phyloP scores from a whole-genome alignment of 1,140 invertebrate genomes.

The Epicauta chinensis region DNA sequence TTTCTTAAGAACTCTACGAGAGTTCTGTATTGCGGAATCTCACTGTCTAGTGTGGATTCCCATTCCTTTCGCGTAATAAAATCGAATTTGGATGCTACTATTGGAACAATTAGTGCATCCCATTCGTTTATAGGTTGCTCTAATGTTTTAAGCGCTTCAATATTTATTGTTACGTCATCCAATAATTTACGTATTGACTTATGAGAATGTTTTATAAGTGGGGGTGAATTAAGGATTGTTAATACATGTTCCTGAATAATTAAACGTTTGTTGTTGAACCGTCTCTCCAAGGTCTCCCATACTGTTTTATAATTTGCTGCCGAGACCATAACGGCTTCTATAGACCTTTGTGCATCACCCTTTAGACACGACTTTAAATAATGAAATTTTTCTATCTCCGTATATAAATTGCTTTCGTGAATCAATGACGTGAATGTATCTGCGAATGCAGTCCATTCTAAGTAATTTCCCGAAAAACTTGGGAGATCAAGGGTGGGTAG shows the following conservation, averaged over 20 bases:
- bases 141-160: not conserved
- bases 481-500: not conserved
- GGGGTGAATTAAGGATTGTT: constrained; percentile 25
- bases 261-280: constrained; percentile 36
- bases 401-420: not conserved
- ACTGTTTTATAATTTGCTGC: constrained; percentile 33
- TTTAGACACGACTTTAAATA: too few species aligned
- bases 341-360: too few species aligned
- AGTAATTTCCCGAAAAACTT: not conserved
- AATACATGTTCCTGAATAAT: constrained; percentile 34
- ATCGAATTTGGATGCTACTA: constrained; percentile 5
- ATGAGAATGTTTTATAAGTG: constrained; percentile 21
- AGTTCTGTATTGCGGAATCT: not conserved
- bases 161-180: constrained; percentile 9
- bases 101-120: not conserved
- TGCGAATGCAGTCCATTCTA: constrained; percentile 12
- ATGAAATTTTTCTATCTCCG: too few species aligned
- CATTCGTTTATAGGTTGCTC: not conserved
- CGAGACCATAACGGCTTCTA: constrained; percentile 4
- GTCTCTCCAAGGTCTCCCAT: constrained; percentile 31
- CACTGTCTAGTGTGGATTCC: not conserved
- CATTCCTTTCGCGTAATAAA: not conserved
- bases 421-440: constrained; percentile 29
- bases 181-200: constrained; percentile 30
- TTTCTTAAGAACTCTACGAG: not conserved